Percentiles rank a stretch among this genome's conserved stretches.
phyloP scores from a whole-genome alignment of 2,797 vertebrate genomes.

The Antrozous pallidus region DNA sequence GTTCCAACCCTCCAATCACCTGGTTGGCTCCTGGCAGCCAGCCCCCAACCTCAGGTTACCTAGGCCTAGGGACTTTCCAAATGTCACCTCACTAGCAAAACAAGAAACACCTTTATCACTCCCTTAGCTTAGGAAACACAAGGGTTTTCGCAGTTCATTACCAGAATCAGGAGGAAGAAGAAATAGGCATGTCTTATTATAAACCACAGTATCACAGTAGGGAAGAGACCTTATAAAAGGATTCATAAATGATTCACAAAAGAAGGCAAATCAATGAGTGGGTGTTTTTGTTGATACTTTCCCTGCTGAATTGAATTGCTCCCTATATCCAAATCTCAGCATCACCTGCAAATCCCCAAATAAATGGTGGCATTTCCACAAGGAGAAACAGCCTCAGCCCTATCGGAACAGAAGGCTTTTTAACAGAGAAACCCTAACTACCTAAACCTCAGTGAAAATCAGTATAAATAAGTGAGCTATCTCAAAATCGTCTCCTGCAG shows the following conservation, averaged over 20 bases:
- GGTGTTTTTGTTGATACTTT: not conserved
- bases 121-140: not conserved
- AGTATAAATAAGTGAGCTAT: not conserved
- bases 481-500: not conserved
- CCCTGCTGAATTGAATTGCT: not conserved
- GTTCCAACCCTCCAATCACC: not conserved
- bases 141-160: not conserved
- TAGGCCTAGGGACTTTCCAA: not conserved
- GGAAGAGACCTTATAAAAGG: not conserved
- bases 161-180: not conserved
- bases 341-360: not conserved
- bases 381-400: not conserved
- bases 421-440: not conserved
- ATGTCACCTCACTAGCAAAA: not conserved
- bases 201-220: not conserved
- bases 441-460: not conserved
- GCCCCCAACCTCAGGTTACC: not conserved
- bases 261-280: not conserved
- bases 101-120: not conserved
- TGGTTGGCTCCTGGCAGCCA: not conserved
- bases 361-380: not conserved
- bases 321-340: not conserved
- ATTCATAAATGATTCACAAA: not conserved
- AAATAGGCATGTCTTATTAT: not conserved
- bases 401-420: not conserved